Conservation (phyloP, 2,797 vertebrate genomes). For the Anguilla marmorata region DNA sequence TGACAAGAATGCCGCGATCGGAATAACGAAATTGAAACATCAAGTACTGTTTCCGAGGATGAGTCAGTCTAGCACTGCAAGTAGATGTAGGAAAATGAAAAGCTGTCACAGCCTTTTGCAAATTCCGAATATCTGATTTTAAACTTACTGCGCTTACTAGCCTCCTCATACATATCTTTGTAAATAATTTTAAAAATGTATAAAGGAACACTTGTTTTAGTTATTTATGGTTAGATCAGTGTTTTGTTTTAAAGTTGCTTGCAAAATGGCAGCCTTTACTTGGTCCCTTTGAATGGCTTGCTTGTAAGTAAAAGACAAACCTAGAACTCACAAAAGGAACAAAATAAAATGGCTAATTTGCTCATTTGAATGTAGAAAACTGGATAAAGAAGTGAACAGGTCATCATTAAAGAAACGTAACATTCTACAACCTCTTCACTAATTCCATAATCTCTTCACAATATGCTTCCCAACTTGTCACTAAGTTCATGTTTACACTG, state of each 20-base stretch:
- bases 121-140: slow-evolving; percentile 39
- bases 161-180: slow-evolving; percentile 37
- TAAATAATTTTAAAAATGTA: slow-evolving; percentile 42
- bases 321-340: background rate
- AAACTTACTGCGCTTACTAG: slow-evolving; percentile 21
- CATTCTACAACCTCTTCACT: background rate
- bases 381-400: background rate
- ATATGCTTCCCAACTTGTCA: background rate
- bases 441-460: background rate
- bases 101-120: slow-evolving; percentile 29
- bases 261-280: slow-evolving; percentile 35
- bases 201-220: slow-evolving; percentile 50
- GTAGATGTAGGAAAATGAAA: background rate
- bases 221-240: slow-evolving; percentile 51
- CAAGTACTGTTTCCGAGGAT: background rate
- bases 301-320: slow-evolving; percentile 43
- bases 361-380: background rate
- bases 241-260: slow-evolving; percentile 44
- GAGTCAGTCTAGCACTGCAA: background rate
- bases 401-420: background rate
- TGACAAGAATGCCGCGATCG: slow-evolving; percentile 14
- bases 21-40: background rate
- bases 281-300: slow-evolving; percentile 54
- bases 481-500: slow-evolving; percentile 15
- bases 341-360: background rate